phyloP scores from a whole-genome alignment of 2,888 invertebrate genomes.

The Salticus scenicus region DNA sequence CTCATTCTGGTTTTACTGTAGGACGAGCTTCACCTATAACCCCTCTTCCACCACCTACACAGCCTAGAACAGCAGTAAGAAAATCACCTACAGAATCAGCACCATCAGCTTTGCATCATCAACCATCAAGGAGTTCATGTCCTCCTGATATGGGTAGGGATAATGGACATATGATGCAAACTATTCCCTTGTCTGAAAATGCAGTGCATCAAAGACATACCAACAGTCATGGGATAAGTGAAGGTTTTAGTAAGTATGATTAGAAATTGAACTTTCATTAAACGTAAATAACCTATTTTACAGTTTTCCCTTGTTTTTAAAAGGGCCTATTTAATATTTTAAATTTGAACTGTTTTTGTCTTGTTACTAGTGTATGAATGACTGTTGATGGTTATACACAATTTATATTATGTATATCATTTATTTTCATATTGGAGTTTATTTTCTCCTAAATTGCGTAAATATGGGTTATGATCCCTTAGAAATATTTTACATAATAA shows the following conservation, averaged over 20 bases:
- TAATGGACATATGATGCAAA: conserved; percentile 55
- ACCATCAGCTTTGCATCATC: no score
- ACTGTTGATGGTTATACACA: no score
- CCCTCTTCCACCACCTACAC: conserved; percentile 51
- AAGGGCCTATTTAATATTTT: no score
- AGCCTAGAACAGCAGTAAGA: conserved; percentile 38
- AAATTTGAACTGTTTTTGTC: no score
- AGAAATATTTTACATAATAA: no score
- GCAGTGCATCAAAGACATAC: conserved; percentile 19
- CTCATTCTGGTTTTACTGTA: conserved; percentile 16
- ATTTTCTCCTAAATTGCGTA: no score
- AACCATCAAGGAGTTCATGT: conserved; percentile 38
- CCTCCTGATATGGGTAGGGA: conserved; percentile 51
- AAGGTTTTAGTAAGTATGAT: conserved; percentile 65
- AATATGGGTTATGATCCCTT: no score
- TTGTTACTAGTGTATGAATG: no score
- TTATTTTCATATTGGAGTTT: no score
- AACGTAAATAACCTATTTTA: no score
- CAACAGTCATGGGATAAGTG: conserved; percentile 55
- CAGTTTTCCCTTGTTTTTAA: no score
- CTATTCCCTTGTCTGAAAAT: conserved; percentile 53
- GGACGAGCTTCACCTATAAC: conserved; percentile 37
- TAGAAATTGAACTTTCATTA: neutral
- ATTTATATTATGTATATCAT: no score
- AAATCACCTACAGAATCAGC: conserved; percentile 39